phyloP scores from a whole-genome alignment of 2,888 invertebrate genomes.

The Serripes groenlandicus region DNA sequence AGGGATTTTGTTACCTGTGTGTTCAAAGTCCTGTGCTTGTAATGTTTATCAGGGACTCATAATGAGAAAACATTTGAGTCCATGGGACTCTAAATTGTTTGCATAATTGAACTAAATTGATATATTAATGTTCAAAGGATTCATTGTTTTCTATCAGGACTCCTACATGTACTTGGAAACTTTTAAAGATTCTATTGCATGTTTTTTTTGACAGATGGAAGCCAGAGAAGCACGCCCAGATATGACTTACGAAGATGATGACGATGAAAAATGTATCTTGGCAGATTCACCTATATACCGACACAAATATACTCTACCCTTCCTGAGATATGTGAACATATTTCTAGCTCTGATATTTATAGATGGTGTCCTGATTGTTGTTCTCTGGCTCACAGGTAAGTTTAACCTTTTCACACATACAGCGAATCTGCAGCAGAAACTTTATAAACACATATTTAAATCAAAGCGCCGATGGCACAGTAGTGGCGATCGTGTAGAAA shows the following conservation, averaged over 20 bases:
- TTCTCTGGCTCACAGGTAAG: slow-evolving; percentile 81
- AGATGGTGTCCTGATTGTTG: slow-evolving; percentile 76
- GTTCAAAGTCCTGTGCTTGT: too few relatives aligned
- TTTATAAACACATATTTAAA: background rate
- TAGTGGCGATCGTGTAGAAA: too few relatives aligned
- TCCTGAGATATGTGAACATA: slow-evolving; percentile 75
- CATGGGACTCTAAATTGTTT: background rate
- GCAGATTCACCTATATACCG: slow-evolving; percentile 4
- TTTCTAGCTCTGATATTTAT: slow-evolving; percentile 71
- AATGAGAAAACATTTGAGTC: background rate
- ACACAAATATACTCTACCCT: slow-evolving; percentile 75
- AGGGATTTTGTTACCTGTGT: too few relatives aligned
- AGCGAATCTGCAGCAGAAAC: background rate
- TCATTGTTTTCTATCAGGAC: background rate
- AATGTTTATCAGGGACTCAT: too few relatives aligned
- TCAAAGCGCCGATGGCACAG: too few relatives aligned
- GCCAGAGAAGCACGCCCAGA: background rate
- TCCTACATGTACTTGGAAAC: background rate
- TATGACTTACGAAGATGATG: slow-evolving; percentile 1
- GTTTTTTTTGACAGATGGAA: slow-evolving; percentile 2
- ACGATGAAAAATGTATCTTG: background rate
- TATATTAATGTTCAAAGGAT: background rate
- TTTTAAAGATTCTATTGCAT: background rate
- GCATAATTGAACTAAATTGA: background rate
- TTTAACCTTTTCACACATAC: background rate